Base-by-base conservation (phyloP, 2,888 invertebrate species). In the Gasteruption jaculator region DNA sequence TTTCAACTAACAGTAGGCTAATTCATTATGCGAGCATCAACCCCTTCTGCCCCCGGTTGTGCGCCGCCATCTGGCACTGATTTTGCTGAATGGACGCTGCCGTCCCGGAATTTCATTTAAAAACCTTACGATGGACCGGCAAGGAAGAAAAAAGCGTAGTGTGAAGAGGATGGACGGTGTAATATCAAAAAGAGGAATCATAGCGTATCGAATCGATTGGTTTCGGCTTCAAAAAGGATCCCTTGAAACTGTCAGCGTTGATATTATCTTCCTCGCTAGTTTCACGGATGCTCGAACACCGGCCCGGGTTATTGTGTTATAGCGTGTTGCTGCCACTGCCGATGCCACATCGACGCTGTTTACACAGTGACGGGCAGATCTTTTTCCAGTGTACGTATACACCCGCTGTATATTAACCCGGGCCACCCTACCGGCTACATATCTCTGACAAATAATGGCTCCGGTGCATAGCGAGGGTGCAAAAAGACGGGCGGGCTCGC, bases 1-100 rank as follows among this genome's bases (percentile, higher is more conserved):
- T 70, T 68, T 70, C 68, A 64, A 64, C 67, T 68, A 63, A 65
- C 62, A 57, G 62, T 55, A n/a, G n/a, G n/a, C 54, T 63, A 58
- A 63, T 69, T 65, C 65, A 68, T 68, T 68, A 68, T 70, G 67
- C 70, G 68, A 49, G 48, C 58, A 59, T 52, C 54, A 56, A 56
- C 55, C 49, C 50, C 53, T 53, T 56, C 53, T 53, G 52, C 53
- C 52, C 55, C 42, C 48, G 49, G 56, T 50, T n/a, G n/a, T n/a
- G n/a, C n/a, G n/a, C n/a, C n/a, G n/a, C n/a, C n/a, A n/a, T n/a
- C n/a, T 46, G 49, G 47, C 46, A 46, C 46, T 46, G 40, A 47
- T 49, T 49, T 46, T 47, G 39, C 38, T 38, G 44, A 39, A n/a
- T n/a, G n/a, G n/a, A n/a, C n/a, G n/a, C n/a, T n/a, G n/a, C n/a